phyloP scores from a whole-genome alignment of 2,888 invertebrate genomes.

The Sericinus montela region DNA sequence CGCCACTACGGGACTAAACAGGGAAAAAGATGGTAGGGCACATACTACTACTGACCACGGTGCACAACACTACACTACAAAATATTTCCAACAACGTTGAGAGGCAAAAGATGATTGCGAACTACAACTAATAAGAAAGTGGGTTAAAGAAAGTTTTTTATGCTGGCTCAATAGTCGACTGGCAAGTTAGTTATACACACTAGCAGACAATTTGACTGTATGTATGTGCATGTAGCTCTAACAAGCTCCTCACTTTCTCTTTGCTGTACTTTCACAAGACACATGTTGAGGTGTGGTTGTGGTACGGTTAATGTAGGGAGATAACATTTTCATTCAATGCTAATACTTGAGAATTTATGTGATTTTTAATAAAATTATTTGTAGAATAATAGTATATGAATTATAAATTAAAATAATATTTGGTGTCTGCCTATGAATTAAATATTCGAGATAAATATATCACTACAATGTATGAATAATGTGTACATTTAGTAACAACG shows the following conservation, averaged over 20 bases:
- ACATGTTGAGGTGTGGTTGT: conserved; percentile 52
- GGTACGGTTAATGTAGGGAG: conserved; percentile 60
- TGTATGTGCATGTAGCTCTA: conserved; percentile 52
- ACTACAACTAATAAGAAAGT: conserved; percentile 63
- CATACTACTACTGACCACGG: conserved; percentile 66
- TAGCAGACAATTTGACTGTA: conserved; percentile 39
- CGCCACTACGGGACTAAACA: conserved; percentile 60
- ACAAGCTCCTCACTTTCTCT: conserved; percentile 75
- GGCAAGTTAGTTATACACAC: conserved; percentile 60
- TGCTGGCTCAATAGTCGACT: conserved; percentile 56
- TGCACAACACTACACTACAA: conserved; percentile 64
- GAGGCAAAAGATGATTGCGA: conserved; percentile 67
- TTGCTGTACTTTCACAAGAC: conserved; percentile 75
- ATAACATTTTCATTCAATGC: too few relatives aligned
- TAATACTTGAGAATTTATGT: too few relatives aligned
- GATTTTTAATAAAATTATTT: too few relatives aligned
- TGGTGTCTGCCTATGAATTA: too few relatives aligned
- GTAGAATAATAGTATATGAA: too few relatives aligned
- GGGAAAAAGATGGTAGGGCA: conserved; percentile 70
- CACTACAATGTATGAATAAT: too few relatives aligned
- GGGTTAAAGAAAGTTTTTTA: conserved; percentile 79
- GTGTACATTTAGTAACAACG: too few relatives aligned
- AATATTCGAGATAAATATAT: too few relatives aligned
- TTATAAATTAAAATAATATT: too few relatives aligned
- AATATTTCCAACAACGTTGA: conserved; percentile 53